Conservation (phyloP, 2,888 invertebrate genomes). For the Oscheius sp. region DNA sequence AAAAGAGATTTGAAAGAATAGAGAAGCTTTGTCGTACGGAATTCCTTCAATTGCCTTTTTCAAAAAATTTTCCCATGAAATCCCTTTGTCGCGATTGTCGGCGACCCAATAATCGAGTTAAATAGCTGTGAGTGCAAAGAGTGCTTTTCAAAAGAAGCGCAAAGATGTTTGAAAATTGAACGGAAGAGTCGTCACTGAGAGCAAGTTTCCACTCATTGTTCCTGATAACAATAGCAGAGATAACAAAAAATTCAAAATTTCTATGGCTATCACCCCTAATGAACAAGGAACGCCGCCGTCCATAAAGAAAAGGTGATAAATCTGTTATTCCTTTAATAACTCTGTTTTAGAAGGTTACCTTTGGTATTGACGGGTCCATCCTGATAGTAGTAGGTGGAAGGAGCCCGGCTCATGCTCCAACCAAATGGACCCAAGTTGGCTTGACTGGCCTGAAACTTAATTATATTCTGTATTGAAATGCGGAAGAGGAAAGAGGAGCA, state of each 20-base stretch:
- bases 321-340: too few relatives aligned
- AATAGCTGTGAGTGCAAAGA: too few relatives aligned
- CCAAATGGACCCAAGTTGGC: conserved; percentile 4
- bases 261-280: too few relatives aligned
- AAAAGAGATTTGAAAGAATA: not conserved
- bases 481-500: not conserved
- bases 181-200: too few relatives aligned
- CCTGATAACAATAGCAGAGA: conserved; percentile 3
- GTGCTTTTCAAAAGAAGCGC: too few relatives aligned
- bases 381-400: conserved; percentile 5
- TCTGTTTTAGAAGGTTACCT: conserved; percentile 1
- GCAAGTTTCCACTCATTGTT: conserved; percentile 5
- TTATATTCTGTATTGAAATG: not conserved
- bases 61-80: not conserved
- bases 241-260: conserved; percentile 8
- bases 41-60: not conserved
- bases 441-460: not conserved
- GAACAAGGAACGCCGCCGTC: too few relatives aligned
- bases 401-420: conserved; percentile 2
- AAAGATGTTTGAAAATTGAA: too few relatives aligned
- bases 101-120: too few relatives aligned
- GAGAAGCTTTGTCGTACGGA: not conserved
- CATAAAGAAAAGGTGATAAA: too few relatives aligned
- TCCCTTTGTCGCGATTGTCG: not conserved
- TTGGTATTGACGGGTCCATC: conserved; percentile 6